Evolutionary conservation across 2,113 vertebrate genomes (phyloP).

Genomic region (Macrotus californicus): DNA sequence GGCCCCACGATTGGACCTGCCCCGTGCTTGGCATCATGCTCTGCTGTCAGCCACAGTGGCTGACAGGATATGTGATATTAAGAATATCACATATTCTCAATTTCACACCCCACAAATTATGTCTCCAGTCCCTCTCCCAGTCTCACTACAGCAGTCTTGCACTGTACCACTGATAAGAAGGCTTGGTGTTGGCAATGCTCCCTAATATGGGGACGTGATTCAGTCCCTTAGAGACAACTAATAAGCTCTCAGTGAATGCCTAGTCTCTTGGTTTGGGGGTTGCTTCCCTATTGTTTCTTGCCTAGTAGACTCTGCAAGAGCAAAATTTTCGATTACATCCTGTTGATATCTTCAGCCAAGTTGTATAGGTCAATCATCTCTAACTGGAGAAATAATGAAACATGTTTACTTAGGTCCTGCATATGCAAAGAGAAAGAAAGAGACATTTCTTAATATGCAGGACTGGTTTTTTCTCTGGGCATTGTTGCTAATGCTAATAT

Average conservation of each 20-base stretch:
- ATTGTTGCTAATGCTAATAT: neutral
- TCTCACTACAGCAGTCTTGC: neutral
- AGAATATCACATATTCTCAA: no score
- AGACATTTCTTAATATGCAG: neutral
- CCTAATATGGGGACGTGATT: neutral
- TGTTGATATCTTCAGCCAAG: neutral
- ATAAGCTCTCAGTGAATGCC: neutral
- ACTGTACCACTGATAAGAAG: neutral
- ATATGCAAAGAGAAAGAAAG: neutral
- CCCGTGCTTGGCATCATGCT: fast-evolving
- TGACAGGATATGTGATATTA: no score
- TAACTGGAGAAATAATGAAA: neutral
- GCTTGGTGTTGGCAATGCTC: fast-evolving
- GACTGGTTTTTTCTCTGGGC: neutral
- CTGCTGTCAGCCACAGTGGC: neutral
- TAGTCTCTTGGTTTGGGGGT: neutral
- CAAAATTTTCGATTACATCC: neutral
- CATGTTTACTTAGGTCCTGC: neutral
- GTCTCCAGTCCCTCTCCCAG: neutral
- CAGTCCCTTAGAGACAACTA: neutral
- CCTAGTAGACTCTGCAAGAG: neutral
- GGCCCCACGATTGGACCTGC: neutral
- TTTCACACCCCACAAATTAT: neutral
- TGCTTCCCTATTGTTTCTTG: neutral
- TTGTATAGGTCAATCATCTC: neutral